A percentile compares a stretch with the other conserved stretches of the same genome.
Conservation (phyloP, 2,888 invertebrate genomes). For the Lamellibrachia columna region DNA sequence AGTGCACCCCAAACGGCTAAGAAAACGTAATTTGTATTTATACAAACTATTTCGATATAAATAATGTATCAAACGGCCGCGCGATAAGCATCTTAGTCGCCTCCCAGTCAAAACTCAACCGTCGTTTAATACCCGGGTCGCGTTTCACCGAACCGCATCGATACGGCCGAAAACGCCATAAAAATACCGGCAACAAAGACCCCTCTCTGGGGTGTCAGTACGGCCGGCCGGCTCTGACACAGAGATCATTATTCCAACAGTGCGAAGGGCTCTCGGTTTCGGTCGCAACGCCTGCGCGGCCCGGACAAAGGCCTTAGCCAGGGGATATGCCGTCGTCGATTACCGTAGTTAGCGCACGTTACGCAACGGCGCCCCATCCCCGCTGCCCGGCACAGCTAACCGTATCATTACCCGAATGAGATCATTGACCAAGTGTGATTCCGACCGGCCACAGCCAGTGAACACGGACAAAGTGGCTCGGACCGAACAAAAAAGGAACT, state of each 20-base stretch:
- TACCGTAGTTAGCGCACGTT: conserved; percentile 10
- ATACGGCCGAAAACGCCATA: background rate
- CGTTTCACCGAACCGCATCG: background rate
- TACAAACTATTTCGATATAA: background rate
- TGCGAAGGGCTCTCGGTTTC: conserved; percentile 10
- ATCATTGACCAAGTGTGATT: conserved; percentile 9
- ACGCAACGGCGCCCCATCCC: background rate
- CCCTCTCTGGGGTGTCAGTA: background rate
- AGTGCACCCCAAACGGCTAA: background rate
- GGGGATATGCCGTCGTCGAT: conserved; percentile 9
- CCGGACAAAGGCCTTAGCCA: background rate
- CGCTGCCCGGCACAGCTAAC: background rate
- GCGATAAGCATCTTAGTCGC: background rate
- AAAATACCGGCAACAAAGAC: conserved; percentile 5
- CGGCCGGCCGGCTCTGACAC: background rate
- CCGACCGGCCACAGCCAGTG: background rate
- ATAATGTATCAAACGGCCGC: background rate
- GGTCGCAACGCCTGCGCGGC: background rate
- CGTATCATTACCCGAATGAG: conserved; percentile 12
- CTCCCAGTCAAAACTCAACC: background rate
- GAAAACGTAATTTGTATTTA: background rate
- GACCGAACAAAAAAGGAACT: background rate
- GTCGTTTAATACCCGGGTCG: background rate
- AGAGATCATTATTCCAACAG: background rate
- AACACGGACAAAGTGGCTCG: background rate